Base-by-base conservation (phyloP, 2,797 vertebrate species). In the Ispidina picta region DNA sequence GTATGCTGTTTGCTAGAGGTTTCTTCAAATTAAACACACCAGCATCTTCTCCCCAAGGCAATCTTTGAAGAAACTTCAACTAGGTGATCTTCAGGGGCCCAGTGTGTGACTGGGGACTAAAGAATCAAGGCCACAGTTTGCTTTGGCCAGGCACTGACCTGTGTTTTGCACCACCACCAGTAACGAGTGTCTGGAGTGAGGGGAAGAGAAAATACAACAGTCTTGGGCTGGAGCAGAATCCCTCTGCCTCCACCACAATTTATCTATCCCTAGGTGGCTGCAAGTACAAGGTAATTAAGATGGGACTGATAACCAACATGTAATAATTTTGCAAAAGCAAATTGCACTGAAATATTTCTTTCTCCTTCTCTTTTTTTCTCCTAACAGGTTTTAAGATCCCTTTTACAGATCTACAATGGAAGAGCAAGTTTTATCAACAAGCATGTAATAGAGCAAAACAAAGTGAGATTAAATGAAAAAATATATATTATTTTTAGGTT, bases 401-500 rank as follows among this genome's bases (percentile, higher is more conserved):
- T 54, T 55, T 56, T 68, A 70, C 2, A 2, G 37, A 86, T 68
- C 87, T 95, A 82, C 55, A 95, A 58, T 0, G 5, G 59, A 86
- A 83, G 15, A 25, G n/a, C n/a, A 93, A 46, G 62, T 91, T 95
- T 86, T 69, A 79, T 74, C 84, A 91, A 59, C 48, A 75, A 78
- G 28, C 10, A 69, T 17, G 31, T 44, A 95, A 74, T 29, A 79
- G 13, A 83, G 62, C 26, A 91, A 93, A 78, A 56, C 37, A 73
- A 83, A 72, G 69, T 15, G 21, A 83, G 41, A 49, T 54, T 33
- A 49, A 26, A 31, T 52, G 16, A 17, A 19, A 22, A 3, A 12
- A 72, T 85, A n/a, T 16, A 28, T 16, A 37, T 62, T 8, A 78
- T 72, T 64, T 76, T 37, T n/a, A 86, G 29, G 46, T 62, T 52